phyloP scores from a whole-genome alignment of 2,888 invertebrate species.

The Eilema depressum region DNA sequence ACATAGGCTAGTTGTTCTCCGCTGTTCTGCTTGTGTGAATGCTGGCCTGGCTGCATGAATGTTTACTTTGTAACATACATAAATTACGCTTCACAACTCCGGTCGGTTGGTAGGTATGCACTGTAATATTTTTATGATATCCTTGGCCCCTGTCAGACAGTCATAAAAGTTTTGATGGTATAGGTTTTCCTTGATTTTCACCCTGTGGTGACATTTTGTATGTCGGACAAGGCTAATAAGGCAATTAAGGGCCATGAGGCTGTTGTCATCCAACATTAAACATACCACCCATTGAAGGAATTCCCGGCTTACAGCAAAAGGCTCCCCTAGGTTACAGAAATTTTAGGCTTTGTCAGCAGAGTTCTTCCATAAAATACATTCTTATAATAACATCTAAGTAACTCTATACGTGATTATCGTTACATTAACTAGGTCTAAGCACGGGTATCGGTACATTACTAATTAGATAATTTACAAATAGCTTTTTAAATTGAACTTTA shows the following conservation, averaged over 20 bases:
- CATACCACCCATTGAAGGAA: no score
- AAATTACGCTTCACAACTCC: no score
- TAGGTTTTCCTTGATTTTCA: background rate
- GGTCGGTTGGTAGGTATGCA: background rate
- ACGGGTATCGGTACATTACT: no score
- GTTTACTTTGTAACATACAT: background rate
- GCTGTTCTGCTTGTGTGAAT: background rate
- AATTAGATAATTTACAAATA: no score
- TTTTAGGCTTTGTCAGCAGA: no score
- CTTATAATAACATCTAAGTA: no score
- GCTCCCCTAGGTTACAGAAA: no score
- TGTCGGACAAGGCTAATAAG: background rate
- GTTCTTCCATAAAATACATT: no score
- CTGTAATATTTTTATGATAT: background rate
- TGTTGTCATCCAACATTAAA: background rate
- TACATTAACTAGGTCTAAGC: no score
- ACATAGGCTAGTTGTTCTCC: background rate
- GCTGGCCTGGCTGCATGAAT: background rate
- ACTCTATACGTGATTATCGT: no score
- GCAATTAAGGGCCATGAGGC: background rate
- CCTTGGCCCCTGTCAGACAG: background rate
- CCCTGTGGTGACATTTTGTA: background rate
- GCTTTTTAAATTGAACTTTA: background rate
- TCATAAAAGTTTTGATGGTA: background rate
- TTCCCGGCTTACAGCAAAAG: no score